These are phyloP conservation scores for Cryptophagus acutangulus DNA, from an alignment of 2,888 invertebrate species.

Conservation along the genomic window DNA sequence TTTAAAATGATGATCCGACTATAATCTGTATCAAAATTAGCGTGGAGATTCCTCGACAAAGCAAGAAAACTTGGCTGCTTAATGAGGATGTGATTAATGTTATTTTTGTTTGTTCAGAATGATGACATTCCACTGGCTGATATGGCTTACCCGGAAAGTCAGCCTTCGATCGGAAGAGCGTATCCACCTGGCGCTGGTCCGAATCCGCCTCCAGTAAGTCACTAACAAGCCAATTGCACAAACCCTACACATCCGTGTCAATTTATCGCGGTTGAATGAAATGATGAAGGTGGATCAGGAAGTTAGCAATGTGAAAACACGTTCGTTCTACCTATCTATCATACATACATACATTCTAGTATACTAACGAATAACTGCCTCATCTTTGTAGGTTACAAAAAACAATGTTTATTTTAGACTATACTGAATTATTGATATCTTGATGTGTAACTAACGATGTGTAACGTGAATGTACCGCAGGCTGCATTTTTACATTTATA, in stretches of 20 bases:
- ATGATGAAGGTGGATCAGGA: constrained; percentile 36
- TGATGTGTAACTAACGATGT: constrained; percentile 39
- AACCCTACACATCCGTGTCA: constrained; percentile 44
- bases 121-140: constrained; percentile 73
- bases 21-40: too few relatives aligned
- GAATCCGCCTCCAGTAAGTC: constrained; percentile 50
- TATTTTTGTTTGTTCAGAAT: constrained; percentile 49
- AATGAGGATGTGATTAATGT: not conserved
- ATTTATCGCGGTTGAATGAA: constrained; percentile 38
- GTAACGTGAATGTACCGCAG: constrained; percentile 33
- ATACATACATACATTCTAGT: constrained; percentile 23
- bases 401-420: constrained; percentile 28
- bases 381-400: constrained; percentile 30
- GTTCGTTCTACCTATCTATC: constrained; percentile 28
- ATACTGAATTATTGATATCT: constrained; percentile 28
- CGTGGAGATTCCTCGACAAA: too few relatives aligned
- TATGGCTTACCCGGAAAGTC: constrained; percentile 64
- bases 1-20: too few relatives aligned
- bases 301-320: constrained; percentile 38
- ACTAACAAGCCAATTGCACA: constrained; percentile 44
- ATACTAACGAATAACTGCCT: constrained; percentile 39
- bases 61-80: too few relatives aligned
- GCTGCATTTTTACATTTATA: constrained; percentile 32
- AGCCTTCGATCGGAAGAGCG: constrained; percentile 45
- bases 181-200: constrained; percentile 47